Conservation (phyloP, 2,113 vertebrate genomes). For the Oenanthe melanoleuca region DNA sequence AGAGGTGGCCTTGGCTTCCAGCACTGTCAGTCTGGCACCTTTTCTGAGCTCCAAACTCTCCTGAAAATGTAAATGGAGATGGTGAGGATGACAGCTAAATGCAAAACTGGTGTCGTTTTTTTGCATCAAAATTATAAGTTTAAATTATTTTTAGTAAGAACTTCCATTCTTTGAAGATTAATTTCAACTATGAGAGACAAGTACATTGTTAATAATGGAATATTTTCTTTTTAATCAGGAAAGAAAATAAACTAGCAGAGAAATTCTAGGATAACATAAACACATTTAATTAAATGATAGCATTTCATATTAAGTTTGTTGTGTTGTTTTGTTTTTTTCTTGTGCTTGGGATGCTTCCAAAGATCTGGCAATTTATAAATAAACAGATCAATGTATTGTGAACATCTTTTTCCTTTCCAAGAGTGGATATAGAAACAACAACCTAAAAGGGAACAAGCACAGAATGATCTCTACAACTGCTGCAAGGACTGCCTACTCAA, state of each 20-base stretch:
- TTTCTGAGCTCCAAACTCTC: background rate
- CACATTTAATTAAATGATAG: background rate
- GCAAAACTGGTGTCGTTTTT: background rate
- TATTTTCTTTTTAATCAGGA: background rate
- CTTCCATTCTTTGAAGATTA: background rate
- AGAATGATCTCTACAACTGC: background rate
- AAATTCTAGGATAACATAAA: background rate
- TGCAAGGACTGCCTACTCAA: background rate
- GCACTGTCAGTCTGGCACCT: background rate
- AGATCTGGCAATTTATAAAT: constrained; percentile 16
- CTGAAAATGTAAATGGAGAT: background rate
- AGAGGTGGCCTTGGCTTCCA: background rate
- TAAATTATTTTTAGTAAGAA: background rate
- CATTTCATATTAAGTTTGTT: background rate
- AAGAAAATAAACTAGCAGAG: background rate
- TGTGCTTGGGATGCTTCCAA: background rate
- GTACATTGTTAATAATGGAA: background rate
- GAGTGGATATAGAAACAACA: background rate
- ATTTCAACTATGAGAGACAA: background rate
- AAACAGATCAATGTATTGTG: constrained; percentile 1
- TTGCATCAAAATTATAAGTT: background rate
- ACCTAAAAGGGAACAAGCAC: background rate
- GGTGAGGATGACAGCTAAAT: background rate
- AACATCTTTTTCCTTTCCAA: background rate
- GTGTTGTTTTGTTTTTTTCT: background rate